Base-by-base conservation (phyloP, 2,113 vertebrate genomes). In the Ceuthmochares aereus region DNA sequence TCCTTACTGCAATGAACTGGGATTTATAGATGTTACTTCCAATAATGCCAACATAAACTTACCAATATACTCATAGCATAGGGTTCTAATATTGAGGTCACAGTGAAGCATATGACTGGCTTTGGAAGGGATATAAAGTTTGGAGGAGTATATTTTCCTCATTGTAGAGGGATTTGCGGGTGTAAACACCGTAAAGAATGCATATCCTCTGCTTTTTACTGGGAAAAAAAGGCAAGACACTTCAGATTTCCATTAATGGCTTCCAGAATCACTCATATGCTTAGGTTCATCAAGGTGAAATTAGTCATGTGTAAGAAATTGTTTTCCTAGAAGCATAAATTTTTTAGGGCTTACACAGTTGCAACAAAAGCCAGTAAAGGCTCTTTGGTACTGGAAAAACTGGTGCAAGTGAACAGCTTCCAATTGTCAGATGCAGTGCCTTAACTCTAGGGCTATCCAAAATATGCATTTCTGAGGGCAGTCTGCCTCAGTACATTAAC, bases 121-220 rank as follows among this genome's bases (percentile, higher is more conserved):
- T 95, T 95, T 93, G 56, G 76, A 75, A 92, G 32, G 37, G 64
- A 95, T 96, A 85, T 67, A 47, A 70, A 86, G 64, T 96, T 96
- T 92, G 21, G n/a, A 90, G 29, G 42, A 87, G 51, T 70, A 0
- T 88, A 78, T 91, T 94, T 91, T 77, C 45, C 23, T 92, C 29
- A 13, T 90, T 90, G 49, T 74, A 37, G 36, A 27, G 37, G 51
- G 82, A 93, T 95, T 93, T 96, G 30, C 75, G 63, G 74, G 52
- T 77, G 40, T 86, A 77, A 95, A 78, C 51, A 51, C 23, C 20
- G 40, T 1, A 77, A 16, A 90, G 26, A 70, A 59, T 76, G 11
- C 78, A 36, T 76, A 92, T 60, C 42, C 52, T 42, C 58, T 67
- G 23, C 21, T 77, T 94, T 87, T 30, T 84, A 37, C 22, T 74